These are phyloP conservation scores for Diarsia rubi DNA, from an alignment of 2,888 invertebrate species.

Conservation along the genomic window DNA sequence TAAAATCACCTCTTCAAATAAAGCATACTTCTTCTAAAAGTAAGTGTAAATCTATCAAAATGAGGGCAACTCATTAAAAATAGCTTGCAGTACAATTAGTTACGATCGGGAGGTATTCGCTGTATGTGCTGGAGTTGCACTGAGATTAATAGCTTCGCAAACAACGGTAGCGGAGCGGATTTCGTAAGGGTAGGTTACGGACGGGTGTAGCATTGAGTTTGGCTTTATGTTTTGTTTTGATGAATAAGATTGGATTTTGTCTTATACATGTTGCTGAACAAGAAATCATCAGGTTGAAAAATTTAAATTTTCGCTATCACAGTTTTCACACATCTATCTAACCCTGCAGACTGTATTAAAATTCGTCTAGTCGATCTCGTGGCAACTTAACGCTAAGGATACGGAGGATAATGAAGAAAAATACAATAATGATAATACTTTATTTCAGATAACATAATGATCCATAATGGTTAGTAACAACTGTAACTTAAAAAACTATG, in stretches of 20 bases:
- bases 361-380: too few species aligned
- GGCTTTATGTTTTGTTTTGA: neutral
- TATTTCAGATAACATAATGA: too few species aligned
- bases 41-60: slow-evolving; percentile 24
- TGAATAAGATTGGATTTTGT: neutral
- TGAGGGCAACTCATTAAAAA: slow-evolving; percentile 49
- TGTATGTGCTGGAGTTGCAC: slow-evolving; percentile 58
- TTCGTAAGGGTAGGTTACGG: slow-evolving; percentile 50
- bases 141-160: slow-evolving; percentile 79
- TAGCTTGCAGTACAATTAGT: slow-evolving; percentile 58
- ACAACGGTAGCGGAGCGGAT: slow-evolving; percentile 69
- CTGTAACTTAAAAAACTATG: too few species aligned
- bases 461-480: too few species aligned
- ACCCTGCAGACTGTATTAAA: neutral
- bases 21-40: neutral
- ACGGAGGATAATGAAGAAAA: too few species aligned
- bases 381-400: too few species aligned
- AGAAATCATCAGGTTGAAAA: too few species aligned
- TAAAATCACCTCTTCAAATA: neutral
- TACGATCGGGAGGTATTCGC: slow-evolving; percentile 59
- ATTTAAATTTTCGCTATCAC: too few species aligned
- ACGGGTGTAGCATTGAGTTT: neutral
- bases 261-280: neutral
- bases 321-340: too few species aligned
- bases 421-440: too few species aligned